Evolutionary conservation across 2,113 vertebrate genomes (phyloP).

Genomic region (Choloepus hoffmanni): DNA sequence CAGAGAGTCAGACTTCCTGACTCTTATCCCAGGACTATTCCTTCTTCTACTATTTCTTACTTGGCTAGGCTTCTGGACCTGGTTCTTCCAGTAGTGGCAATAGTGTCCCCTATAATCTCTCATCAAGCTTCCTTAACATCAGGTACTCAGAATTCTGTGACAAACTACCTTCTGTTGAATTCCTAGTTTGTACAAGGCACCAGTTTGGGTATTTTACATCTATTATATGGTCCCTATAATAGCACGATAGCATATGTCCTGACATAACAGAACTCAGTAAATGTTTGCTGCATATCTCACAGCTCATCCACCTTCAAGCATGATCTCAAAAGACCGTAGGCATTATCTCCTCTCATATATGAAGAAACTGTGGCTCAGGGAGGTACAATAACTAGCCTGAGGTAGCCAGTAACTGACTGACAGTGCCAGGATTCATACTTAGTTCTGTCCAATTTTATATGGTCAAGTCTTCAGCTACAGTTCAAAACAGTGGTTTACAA

Average conservation of each 20-base stretch:
- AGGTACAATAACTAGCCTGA: neutral
- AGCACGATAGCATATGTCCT: neutral
- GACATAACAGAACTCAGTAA: conserved; percentile 44
- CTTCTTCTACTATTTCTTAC: conserved; percentile 35
- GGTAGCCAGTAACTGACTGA: neutral
- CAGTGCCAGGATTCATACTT: conserved; percentile 13
- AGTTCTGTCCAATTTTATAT: conserved; percentile 17
- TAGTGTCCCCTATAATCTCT: neutral
- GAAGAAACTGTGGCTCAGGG: neutral
- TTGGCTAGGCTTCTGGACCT: neutral
- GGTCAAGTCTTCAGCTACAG: neutral
- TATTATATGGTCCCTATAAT: neutral
- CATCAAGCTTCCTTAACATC: conserved; percentile 29
- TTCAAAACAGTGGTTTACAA: conserved; percentile 52
- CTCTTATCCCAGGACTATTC: neutral
- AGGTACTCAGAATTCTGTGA: conserved; percentile 38
- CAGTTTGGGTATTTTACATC: conserved; percentile 34
- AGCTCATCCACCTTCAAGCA: neutral
- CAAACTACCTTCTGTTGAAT: neutral
- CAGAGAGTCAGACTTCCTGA: neutral
- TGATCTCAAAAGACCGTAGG: neutral
- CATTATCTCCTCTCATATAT: neutral
- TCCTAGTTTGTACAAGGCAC: neutral
- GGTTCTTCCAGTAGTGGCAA: conserved; percentile 2
- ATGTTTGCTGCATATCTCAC: neutral